phyloP scores from a whole-genome alignment of 2,113 vertebrate genomes.

The Planiliza haematocheilus region DNA sequence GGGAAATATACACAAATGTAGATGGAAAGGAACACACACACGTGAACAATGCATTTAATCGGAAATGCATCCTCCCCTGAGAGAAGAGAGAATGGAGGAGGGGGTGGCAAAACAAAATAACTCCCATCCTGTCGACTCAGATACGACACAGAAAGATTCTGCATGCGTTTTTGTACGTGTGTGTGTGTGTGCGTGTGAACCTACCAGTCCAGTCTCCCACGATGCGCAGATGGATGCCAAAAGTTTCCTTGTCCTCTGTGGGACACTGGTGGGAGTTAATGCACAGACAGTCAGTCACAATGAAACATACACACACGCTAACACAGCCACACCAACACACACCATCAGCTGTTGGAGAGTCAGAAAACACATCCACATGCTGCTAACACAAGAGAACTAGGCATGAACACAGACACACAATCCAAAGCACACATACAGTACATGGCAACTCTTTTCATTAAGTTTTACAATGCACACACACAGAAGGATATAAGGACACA shows the following conservation, averaged over 20 bases:
- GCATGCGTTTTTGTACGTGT: conserved; percentile 9
- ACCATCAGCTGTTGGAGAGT: background rate
- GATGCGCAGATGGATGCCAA: conserved; percentile 94
- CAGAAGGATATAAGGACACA: conserved; percentile 33
- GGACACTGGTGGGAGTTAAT: conserved; percentile 91
- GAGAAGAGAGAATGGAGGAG: conserved; percentile 15
- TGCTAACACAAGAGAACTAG: conserved; percentile 3
- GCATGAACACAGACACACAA: conserved; percentile 33
- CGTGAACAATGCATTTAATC: background rate
- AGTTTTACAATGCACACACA: conserved; percentile 29
- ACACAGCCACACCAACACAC: conserved; percentile 8
- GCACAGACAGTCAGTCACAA: conserved; percentile 61
- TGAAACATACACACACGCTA: conserved; percentile 13
- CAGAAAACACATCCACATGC: background rate
- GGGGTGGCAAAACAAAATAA: conserved; percentile 37
- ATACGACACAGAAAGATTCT: conserved; percentile 12
- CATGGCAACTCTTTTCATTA: conserved; percentile 43
- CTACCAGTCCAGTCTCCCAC: conserved; percentile 99
- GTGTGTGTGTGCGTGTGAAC: conserved; percentile 53
- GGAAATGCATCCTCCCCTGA: conserved; percentile 31
- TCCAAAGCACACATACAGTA: conserved; percentile 17
- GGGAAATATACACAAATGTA: background rate
- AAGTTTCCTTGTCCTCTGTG: conserved; percentile 91
- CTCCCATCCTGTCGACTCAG: conserved; percentile 22
- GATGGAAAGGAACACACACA: background rate